Evolutionary conservation across 1,140 invertebrate species (phyloP).

Genomic region (Drosophila nigrodunni): DNA sequence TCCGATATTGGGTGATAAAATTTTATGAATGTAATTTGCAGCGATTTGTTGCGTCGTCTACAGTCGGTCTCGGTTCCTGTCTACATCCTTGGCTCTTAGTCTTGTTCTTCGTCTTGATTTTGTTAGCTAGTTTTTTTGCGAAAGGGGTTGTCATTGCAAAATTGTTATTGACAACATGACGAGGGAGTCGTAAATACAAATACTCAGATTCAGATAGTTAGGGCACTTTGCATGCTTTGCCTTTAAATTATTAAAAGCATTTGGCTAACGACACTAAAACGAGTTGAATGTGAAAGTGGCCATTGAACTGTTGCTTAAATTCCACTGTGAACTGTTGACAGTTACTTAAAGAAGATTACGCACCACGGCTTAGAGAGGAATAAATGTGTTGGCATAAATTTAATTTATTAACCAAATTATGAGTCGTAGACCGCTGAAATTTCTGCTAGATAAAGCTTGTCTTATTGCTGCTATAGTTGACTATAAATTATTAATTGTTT

Average conservation of each 20-base stretch:
- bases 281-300: slow-evolving; percentile 35
- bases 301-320: slow-evolving; percentile 39
- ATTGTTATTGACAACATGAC: slow-evolving; percentile 78
- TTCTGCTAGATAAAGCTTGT: background rate
- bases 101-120: background rate
- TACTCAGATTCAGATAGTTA: slow-evolving; percentile 47
- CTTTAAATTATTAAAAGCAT: slow-evolving; percentile 77
- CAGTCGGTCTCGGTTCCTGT: slow-evolving; percentile 1
- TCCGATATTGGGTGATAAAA: slow-evolving; percentile 84
- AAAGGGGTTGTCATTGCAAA: slow-evolving; percentile 69
- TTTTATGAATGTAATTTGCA: slow-evolving; percentile 83
- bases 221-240: slow-evolving; percentile 51
- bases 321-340: slow-evolving; percentile 9
- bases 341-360: slow-evolving; percentile 8
- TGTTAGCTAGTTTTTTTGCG: slow-evolving; percentile 1
- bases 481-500: background rate
- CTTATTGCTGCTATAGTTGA: background rate
- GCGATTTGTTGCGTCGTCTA: slow-evolving; percentile 75
- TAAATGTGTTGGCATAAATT: background rate
- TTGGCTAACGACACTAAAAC: slow-evolving; percentile 50
- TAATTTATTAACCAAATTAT: background rate
- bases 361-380: background rate
- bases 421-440: too few species aligned
- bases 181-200: slow-evolving; percentile 78
- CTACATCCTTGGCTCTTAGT: background rate